Percentiles rank a stretch among this genome's conserved stretches.
Evolutionary conservation across 2,888 invertebrate species (phyloP).

Genomic region (Gari tellinella): DNA sequence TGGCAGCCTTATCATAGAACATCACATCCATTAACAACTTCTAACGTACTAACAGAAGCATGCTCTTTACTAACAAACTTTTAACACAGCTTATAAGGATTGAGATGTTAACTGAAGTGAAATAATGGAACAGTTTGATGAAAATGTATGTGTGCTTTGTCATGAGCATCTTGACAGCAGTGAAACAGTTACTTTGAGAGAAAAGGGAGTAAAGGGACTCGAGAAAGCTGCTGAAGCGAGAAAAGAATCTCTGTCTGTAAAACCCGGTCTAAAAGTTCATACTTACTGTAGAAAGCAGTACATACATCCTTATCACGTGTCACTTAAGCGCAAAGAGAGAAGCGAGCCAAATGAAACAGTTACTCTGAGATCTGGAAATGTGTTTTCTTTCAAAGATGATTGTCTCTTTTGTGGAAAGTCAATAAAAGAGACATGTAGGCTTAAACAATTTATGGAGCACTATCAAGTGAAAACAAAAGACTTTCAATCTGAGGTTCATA

Average conservation of each 20-base stretch:
- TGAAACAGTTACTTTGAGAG: background rate
- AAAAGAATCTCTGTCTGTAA: background rate
- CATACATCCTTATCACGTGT: background rate
- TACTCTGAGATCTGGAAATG: background rate
- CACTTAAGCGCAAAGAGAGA: background rate
- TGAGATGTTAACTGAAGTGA: too few species aligned
- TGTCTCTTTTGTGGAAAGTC: constrained; percentile 38
- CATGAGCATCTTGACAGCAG: too few species aligned
- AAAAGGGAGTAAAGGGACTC: constrained; percentile 3
- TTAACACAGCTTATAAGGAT: too few species aligned
- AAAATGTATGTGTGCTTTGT: too few species aligned
- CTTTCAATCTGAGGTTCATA: constrained; percentile 13
- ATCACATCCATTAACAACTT: too few species aligned
- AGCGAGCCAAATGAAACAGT: background rate
- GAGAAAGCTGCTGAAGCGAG: background rate
- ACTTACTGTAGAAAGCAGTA: constrained; percentile 3
- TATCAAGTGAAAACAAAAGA: constrained; percentile 23
- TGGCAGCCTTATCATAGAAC: too few species aligned
- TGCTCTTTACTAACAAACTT: too few species aligned
- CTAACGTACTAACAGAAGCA: too few species aligned
- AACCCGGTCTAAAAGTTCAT: constrained; percentile 7
- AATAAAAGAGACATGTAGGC: constrained; percentile 4
- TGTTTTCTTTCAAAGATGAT: constrained; percentile 18
- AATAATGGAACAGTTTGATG: too few species aligned
- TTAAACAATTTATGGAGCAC: background rate